Evolutionary conservation across 2,888 invertebrate genomes (phyloP), one percentile per base, ranked within the genome.

Genomic region (Synanthedon andrenaeformis): DNA sequence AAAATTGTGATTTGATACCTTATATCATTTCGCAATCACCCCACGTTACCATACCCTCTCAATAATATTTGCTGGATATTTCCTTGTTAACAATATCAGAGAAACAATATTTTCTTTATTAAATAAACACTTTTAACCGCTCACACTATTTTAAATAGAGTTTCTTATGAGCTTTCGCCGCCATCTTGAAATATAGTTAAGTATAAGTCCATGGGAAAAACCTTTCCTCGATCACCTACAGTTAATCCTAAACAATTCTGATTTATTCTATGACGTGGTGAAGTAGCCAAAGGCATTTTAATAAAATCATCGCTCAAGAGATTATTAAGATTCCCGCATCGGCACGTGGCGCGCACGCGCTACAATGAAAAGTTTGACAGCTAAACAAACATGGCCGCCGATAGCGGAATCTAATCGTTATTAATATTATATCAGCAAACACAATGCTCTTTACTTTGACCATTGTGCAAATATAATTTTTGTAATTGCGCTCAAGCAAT

Each of bases 1-100:
- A 72, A 80, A 35, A 83, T 82, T 76, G 84, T 66, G 76, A 84
- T 85, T 80, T 83, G 84, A 86, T 85, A 82, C 73, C 69, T 66
- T 63, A 67, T 71, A 74, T 68, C 69, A 62, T 64, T 61, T 58
- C 54, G 52, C 59, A 52, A 59, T 59, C 58, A 58, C 71, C 71
- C 67, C 59, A 62, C 57, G 56, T 63, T 62, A 57, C n/a, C n/a
- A n/a, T n/a, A n/a, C 57, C 56, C 55, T 58, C 62, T 49, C 11
- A 6, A 45, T 45, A 45, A 45, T 45, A 45, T 45, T 45, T 45
- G 3, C 6, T 8, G 8, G 45, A 49, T 13, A 19, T 49, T 12
- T 49, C 12, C 8, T 23, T 17, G 13, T 49, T 19, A 13, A 19
- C 19, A 49, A 49, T 49, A 19, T 49, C 12, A 49, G 6, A 17